phyloP scores from a whole-genome alignment of 1,140 invertebrate genomes.

The Lordiphosa clarofinis region DNA sequence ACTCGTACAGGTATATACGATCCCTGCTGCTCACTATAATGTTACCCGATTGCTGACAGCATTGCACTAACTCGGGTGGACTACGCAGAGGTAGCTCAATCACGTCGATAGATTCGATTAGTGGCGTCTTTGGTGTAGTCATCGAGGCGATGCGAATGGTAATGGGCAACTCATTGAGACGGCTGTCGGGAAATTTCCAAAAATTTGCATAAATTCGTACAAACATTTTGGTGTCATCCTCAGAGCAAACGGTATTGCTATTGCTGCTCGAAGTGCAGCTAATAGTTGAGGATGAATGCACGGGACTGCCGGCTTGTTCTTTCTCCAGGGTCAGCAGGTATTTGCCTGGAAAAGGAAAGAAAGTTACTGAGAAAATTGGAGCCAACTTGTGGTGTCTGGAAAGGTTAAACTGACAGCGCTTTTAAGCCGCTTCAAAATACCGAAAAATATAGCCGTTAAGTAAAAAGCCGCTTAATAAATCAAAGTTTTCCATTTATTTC shows the following conservation, averaged over 20 bases:
- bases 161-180: conserved; percentile 70
- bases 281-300: conserved; percentile 69
- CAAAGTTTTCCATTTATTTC: no score
- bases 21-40: conserved; percentile 76
- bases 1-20: conserved; percentile 74
- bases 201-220: conserved; percentile 78
- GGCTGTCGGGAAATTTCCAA: conserved; percentile 71
- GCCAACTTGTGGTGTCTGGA: no score
- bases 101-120: conserved; percentile 73
- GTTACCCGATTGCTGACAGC: conserved; percentile 72
- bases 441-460: no score
- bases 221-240: conserved; percentile 77
- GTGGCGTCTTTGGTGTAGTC: conserved; percentile 74
- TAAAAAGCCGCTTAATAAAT: no score
- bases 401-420: no score
- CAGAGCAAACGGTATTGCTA: conserved; percentile 65
- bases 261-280: conserved; percentile 76
- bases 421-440: no score
- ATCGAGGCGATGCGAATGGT: conserved; percentile 76
- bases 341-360: conserved; percentile 43
- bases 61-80: conserved; percentile 71
- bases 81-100: conserved; percentile 72
- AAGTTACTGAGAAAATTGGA: not conserved
- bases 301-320: conserved; percentile 70
- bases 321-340: conserved; percentile 72